Base-by-base conservation (phyloP, 2,888 invertebrate genomes). In the Drosophila mayaguana region DNA sequence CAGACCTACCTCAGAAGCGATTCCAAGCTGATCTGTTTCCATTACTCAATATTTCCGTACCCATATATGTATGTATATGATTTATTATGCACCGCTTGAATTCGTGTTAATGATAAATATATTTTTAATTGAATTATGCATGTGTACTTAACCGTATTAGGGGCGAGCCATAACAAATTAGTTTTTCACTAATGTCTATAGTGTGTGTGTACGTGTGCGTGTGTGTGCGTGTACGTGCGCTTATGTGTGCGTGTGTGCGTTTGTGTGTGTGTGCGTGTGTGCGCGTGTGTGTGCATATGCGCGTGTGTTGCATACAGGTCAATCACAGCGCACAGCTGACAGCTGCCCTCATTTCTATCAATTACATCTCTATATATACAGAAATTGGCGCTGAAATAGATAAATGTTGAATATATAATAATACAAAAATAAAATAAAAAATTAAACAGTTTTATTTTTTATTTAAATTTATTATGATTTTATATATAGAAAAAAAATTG, bases 51-150 rank as follows among this genome's bases (percentile, higher is more conserved):
- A 70, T 46, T 63, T 70, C 57, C 63, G 56, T n/a, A 22, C 12
- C 16, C 9, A 25, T 28, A 50, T 16, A 16, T 12, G 1, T 20
- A 28, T 20, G 6, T 20, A 8, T 43, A 16, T 18, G 75, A 75
- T 71, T 77, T 57, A 77, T 79, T 48, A 55, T 63, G 53, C 32
- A 54, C 20, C n/a, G 22, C 20, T 18, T 32, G 48, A 4, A 22
- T 12, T 55, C 28, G 18, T 32, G 50, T 11, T 50, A 18, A 51
- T 75, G 80, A 77, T 75, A 54, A 71, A 77, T 79, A 48, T 62
- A 46, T 55, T 75, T 79, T 55, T 70, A 77, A 77, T 77, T 77
- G 34, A 77, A 79, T 66, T 66, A 79, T 65, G 55, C 40, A 53
- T 51, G 34, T 70, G 40, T 69, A 50, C 56, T 38, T 22, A 54